These are phyloP conservation scores for Forbesichthys papilliferus DNA, from an alignment of 2,113 vertebrate species.

Conservation along the genomic window DNA sequence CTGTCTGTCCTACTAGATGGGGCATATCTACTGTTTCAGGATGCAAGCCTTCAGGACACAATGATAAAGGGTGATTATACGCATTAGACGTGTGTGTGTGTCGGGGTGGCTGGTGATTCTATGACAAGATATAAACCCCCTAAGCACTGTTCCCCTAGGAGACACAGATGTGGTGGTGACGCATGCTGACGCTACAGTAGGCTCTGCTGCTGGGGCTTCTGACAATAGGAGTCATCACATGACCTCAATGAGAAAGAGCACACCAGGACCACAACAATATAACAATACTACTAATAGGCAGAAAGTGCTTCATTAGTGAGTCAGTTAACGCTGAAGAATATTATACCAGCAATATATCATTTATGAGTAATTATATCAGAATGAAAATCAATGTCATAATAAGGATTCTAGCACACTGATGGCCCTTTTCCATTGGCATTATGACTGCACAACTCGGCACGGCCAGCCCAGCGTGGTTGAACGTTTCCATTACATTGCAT, in stretches of 20 bases:
- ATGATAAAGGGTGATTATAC: not conserved
- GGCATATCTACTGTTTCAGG: not conserved
- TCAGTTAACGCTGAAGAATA: no score
- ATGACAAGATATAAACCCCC: slow-evolving; percentile 33
- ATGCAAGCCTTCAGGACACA: not conserved
- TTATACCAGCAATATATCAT: no score
- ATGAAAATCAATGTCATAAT: no score
- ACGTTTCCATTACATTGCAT: no score
- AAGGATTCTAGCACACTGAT: no score
- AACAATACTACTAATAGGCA: no score
- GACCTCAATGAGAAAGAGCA: slow-evolving; percentile 7
- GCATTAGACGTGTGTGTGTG: not conserved
- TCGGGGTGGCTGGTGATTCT: slow-evolving; percentile 1
- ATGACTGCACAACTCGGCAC: no score
- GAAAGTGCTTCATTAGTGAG: no score
- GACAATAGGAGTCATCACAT: not conserved
- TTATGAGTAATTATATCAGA: no score
- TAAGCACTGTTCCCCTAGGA: slow-evolving; percentile 21
- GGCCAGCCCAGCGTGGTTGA: no score
- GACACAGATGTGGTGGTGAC: slow-evolving; percentile 33
- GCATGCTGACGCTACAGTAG: not conserved
- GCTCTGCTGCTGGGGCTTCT: slow-evolving; percentile 10
- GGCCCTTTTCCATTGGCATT: no score
- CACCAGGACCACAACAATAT: not conserved
- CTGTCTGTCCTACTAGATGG: not conserved